These are phyloP conservation scores for Trypoxylon attenuatum DNA, from an alignment of 2,888 invertebrate species.

Conservation along the genomic window DNA sequence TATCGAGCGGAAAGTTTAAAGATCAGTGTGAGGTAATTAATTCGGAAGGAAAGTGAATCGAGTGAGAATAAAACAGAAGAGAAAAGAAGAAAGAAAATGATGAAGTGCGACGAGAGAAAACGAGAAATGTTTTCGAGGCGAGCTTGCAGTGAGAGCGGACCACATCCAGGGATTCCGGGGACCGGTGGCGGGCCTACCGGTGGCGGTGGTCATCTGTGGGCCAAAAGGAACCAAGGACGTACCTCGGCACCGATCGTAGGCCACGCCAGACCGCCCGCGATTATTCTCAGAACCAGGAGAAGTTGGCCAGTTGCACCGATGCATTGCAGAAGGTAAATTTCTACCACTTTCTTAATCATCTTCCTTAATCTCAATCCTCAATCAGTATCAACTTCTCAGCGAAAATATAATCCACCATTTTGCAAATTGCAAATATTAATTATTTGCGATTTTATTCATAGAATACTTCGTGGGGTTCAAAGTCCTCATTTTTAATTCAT, in stretches of 20 bases:
- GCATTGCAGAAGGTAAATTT: constrained; percentile 80
- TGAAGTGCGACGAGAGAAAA: constrained; percentile 71
- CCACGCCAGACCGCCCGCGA: constrained; percentile 74
- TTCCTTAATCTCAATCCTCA: neutral
- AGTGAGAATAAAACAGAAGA: neutral
- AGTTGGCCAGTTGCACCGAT: constrained; percentile 87
- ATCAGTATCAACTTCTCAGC: neutral
- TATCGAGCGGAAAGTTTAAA: no score
- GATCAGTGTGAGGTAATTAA: no score
- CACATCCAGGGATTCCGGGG: constrained; percentile 78
- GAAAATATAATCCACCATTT: neutral
- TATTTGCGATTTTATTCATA: no score
- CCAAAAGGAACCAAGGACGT: constrained; percentile 76
- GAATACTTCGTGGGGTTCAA: no score
- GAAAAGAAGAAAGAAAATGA: constrained; percentile 51
- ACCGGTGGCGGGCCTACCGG: constrained; percentile 57
- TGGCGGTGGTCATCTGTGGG: constrained; percentile 79
- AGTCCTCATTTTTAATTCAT: no score
- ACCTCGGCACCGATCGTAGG: constrained; percentile 85
- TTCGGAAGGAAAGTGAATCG: neutral
- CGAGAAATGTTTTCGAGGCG: constrained; percentile 75
- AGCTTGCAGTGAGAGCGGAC: constrained; percentile 83
- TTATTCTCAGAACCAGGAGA: constrained; percentile 82
- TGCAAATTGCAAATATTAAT: no score
- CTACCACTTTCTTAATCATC: neutral